Conservation (phyloP, 2,113 vertebrate genomes). For the Melanerpes aurifrons region DNA sequence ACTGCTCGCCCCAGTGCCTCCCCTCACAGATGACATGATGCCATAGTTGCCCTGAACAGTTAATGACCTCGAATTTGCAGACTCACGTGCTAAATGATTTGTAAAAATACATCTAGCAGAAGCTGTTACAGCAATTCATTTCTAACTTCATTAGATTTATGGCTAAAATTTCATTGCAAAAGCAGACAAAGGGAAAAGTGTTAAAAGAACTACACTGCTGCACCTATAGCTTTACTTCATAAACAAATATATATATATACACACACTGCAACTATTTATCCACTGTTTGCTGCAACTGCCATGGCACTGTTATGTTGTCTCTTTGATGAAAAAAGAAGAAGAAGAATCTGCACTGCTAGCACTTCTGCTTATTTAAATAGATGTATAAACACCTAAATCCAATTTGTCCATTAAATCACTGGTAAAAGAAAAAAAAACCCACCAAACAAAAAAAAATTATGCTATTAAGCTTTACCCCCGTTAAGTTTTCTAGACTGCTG, state of each 20-base stretch:
- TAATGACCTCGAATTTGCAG: neutral
- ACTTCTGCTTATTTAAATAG: slow-evolving; percentile 1
- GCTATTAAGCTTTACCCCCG: neutral
- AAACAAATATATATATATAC: neutral
- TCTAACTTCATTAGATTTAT: neutral
- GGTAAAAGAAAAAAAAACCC: neutral
- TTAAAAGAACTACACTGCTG: neutral
- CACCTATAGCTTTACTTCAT: neutral
- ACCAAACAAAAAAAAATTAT: no score
- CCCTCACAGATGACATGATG: neutral
- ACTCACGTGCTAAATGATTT: neutral
- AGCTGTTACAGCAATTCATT: neutral
- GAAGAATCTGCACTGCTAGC: neutral
- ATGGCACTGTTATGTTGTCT: neutral
- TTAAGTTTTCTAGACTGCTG: slow-evolving; percentile 9
- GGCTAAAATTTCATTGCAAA: neutral
- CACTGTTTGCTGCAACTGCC: neutral
- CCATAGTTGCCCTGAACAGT: neutral
- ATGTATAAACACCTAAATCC: neutral
- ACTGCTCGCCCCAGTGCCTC: fast-evolving
- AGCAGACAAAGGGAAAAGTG: neutral
- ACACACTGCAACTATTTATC: neutral
- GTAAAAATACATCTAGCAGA: neutral
- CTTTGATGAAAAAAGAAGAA: neutral
- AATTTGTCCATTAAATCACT: neutral